Evolutionary conservation across 2,113 vertebrate genomes (phyloP), one percentile per base, ranked within the genome.

Genomic region (Vulpes lagopus): DNA sequence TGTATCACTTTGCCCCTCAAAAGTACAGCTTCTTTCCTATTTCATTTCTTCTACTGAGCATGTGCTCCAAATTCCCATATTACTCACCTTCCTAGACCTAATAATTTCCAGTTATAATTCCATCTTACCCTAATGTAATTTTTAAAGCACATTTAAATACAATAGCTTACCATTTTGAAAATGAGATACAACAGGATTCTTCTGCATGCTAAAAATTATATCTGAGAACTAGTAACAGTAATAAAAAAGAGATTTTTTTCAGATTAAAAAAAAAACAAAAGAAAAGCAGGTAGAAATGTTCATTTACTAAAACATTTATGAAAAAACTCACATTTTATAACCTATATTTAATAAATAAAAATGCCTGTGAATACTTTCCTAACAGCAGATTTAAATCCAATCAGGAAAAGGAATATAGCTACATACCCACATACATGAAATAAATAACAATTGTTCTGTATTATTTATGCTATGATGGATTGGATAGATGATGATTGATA

Each of bases 81-180:
- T 84, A 62, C 5, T 55, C 38, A 95, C 15, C 15, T 87, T 86
- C 81, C 25, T 74, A 91, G 17, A 84, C 15, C 17, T 96, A 84
- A 67, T 38, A 7, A 88, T 60, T 87, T 95, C 17, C 15, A 78
- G 3, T 96, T 91, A 49, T 59, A 78, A 88, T 81, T 74, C n/a
- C 38, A 27, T 86, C 27, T 86, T 76, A 65, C 11, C 10, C 1
- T 74, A 84, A 80, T 27, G 57, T 49, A 92, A 83, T 32, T 88
- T 94, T 93, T 78, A 93, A 87, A 74, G 5, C 20, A 49, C 16
- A 83, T 62, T 79, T 67, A 95, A 84, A 84, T 95, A 73, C 94
- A 93, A 83, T 60, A 83, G 14, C 79, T 17, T 91, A 78, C 11
- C 9, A 69, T 30, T 93, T 80, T 79, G 19, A 95, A 87, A 74